These are phyloP conservation scores for Leuciscus waleckii DNA, from an alignment of 2,797 vertebrate genomes.

Conservation along the genomic window DNA sequence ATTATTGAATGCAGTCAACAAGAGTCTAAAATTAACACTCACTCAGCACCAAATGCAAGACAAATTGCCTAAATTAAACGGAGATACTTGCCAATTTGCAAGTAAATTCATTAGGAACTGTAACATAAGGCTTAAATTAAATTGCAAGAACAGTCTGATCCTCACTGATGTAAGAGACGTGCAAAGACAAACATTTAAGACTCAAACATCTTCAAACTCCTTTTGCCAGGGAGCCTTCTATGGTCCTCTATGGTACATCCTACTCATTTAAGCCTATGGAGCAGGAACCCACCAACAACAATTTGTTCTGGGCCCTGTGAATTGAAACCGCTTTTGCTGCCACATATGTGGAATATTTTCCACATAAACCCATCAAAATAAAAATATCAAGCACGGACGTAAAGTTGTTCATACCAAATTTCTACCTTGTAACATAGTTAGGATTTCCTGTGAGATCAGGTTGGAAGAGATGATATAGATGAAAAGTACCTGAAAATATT, in stretches of 20 bases:
- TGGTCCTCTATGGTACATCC: not conserved
- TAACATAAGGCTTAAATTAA: constrained; percentile 7
- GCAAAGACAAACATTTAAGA: constrained; percentile 11
- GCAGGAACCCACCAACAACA: not conserved
- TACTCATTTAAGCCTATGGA: not conserved
- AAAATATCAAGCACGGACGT: not conserved
- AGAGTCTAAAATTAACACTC: not conserved
- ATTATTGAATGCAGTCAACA: not conserved
- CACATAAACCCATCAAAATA: not conserved
- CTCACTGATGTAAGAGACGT: not conserved
- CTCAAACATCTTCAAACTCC: not conserved
- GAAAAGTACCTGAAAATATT: not conserved
- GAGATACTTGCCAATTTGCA: not conserved
- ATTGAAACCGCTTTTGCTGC: not conserved
- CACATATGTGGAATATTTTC: not conserved
- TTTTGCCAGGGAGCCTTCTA: not conserved
- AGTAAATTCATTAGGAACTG: not conserved
- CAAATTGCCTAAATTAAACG: constrained; percentile 8
- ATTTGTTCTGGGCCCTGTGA: not conserved
- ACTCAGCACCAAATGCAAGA: not conserved
- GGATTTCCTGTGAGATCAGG: not conserved
- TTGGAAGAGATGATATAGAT: not conserved
- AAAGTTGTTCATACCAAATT: too few species aligned
- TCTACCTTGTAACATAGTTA: not conserved
- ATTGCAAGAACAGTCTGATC: not conserved